A percentile compares a stretch with the other conserved stretches of the same genome.
Evolutionary conservation across 2,888 invertebrate genomes (phyloP).

Genomic region (Ceratothoa steindachneri): DNA sequence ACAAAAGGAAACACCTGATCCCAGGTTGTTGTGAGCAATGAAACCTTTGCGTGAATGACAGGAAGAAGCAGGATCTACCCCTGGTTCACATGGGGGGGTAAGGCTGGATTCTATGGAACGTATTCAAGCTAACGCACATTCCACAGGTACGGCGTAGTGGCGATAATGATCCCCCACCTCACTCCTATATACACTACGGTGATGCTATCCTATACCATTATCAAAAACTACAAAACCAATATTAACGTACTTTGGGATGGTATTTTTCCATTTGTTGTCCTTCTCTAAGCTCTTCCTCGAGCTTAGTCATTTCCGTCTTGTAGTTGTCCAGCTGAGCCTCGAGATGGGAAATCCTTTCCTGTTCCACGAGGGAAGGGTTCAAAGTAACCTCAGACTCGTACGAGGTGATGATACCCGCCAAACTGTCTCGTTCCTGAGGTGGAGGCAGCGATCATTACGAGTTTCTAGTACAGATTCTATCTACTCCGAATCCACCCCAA

Average conservation of each 20-base stretch:
- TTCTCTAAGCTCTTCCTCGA: conserved; percentile 49
- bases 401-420: conserved; percentile 71
- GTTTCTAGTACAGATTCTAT: not conserved
- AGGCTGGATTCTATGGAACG: no score
- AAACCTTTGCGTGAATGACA: no score
- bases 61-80: no score
- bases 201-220: no score
- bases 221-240: no score
- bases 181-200: no score
- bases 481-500: not conserved
- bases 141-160: no score
- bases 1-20: no score
- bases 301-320: conserved; percentile 54
- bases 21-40: no score
- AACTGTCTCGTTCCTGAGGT: conserved; percentile 68
- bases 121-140: no score
- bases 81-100: no score
- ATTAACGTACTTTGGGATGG: not conserved
- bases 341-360: conserved; percentile 66
- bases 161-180: no score
- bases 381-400: conserved; percentile 76
- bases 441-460: not conserved
- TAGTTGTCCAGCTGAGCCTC: conserved; percentile 71
- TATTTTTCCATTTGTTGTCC: conserved; percentile 19
- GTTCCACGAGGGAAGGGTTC: conserved; percentile 53